Evolutionary conservation across 2,113 vertebrate species (phyloP).

Genomic region (Lophius piscatorius): DNA sequence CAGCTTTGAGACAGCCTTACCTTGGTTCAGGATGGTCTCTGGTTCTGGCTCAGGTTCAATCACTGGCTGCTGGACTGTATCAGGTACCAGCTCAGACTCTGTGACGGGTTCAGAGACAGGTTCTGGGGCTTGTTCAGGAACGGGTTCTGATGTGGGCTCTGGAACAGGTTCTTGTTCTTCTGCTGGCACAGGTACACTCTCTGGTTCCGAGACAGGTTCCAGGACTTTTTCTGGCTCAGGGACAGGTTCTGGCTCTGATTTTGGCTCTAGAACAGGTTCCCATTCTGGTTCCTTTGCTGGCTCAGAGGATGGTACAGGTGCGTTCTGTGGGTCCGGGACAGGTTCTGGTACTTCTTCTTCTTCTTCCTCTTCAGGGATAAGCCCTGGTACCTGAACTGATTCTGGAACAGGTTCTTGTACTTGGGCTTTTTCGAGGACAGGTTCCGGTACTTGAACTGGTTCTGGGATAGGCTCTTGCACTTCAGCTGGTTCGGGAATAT

Average conservation of each 20-base stretch:
- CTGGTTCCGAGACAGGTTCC: slow-evolving; percentile 5
- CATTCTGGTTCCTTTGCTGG: slow-evolving; percentile 2
- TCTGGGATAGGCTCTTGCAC: slow-evolving; percentile 2
- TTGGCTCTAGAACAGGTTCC: slow-evolving; percentile 12
- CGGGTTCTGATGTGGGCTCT: neutral
- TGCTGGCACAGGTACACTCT: neutral
- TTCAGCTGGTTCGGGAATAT: neutral
- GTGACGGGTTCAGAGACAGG: neutral
- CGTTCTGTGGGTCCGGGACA: too few species aligned
- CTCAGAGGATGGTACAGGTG: too few species aligned
- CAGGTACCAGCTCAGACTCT: neutral
- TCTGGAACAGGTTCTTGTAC: slow-evolving; percentile 17
- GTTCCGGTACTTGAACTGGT: neutral
- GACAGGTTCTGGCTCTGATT: neutral
- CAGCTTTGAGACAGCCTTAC: slow-evolving; percentile 23
- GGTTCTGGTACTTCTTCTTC: too few species aligned
- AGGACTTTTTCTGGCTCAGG: slow-evolving; percentile 6
- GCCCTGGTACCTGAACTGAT: neutral
- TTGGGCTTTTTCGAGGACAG: too few species aligned
- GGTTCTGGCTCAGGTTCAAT: slow-evolving; percentile 36
- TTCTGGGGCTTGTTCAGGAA: neutral
- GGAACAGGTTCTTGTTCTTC: slow-evolving; percentile 6
- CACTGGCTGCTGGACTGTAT: neutral
- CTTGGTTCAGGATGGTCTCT: slow-evolving; percentile 10
- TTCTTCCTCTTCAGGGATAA: too few species aligned